Base-by-base conservation (phyloP, 2,113 vertebrate genomes). In the Caranx melampygus region DNA sequence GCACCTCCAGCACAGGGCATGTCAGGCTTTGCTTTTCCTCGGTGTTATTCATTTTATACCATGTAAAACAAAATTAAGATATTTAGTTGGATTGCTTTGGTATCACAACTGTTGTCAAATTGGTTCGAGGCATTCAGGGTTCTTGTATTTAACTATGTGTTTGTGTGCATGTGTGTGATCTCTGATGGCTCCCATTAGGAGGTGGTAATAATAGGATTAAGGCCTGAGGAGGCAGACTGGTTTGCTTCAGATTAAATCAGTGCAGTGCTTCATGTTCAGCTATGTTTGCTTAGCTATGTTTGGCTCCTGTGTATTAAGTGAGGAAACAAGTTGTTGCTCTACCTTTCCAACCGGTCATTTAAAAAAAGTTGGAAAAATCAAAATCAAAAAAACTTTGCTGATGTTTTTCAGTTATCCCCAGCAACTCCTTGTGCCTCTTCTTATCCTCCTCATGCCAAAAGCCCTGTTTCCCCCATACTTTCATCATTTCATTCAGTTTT, bases 171-270 rank as follows among this genome's bases (percentile, higher is more conserved):
- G 44, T 47, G 26, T 66, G 62, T 72, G 64, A 66, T 20, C 54
- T 55, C 26, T 26, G 26, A 69, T 82, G 70, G 35, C 40, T 87
- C 80, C 71, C 83, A 78, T 75, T 79, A 82, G 75, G 84, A 81
- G 76, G 84, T 81, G 76, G 83, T 84, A 77, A 87, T 89, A 90
- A 86, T 81, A 37, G 82, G 86, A 89, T 91, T 91, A 92, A 61
- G 42, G 68, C 79, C 80, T 63, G 42, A 79, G 64, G 78, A 82
- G 81, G 52, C 77, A 86, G 83, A 84, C 82, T 85, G 79, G 77
- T 78, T 80, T 83, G 79, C 40, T 49, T 76, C 49, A 78, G 86
- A 90, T 89, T 86, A 83, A 76, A 92, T 87, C 63, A 63, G 75
- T 8, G 14, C 81, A 71, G 10, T 71, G 64, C 33, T 77, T 72